Conservation (phyloP, 2,113 vertebrate species). For the Chloroceryle aenea region DNA sequence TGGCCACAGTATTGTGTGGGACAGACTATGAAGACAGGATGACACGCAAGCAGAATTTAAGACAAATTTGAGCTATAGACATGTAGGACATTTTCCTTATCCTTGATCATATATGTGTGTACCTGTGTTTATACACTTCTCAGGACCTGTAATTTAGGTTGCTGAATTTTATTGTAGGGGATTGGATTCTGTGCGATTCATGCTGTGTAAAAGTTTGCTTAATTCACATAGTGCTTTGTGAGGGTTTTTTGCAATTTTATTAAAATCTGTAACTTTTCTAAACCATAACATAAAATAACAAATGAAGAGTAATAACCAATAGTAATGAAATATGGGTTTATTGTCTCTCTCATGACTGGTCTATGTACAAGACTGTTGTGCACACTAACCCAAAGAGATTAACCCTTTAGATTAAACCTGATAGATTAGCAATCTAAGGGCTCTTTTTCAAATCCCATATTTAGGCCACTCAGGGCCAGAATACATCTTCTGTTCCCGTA, state of each 20-base stretch:
- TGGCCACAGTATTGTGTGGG: no score
- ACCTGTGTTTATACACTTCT: background rate
- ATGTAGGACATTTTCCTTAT: background rate
- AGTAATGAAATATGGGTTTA: background rate
- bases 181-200: background rate
- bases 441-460: background rate
- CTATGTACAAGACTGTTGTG: background rate
- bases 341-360: background rate
- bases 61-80: background rate
- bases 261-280: background rate
- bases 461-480: background rate
- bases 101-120: accelerated
- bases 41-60: background rate
- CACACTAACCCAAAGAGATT: background rate
- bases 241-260: background rate
- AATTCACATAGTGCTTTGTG: background rate
- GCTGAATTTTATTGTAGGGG: background rate
- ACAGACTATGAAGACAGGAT: background rate
- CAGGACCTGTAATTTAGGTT: background rate
- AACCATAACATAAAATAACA: background rate
- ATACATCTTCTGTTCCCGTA: background rate
- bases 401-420: background rate
- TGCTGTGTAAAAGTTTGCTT: background rate
- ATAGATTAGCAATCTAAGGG: background rate
- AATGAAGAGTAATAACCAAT: background rate